phyloP scores from a whole-genome alignment of 2,113 vertebrate genomes.

The Macaca nemestrina region DNA sequence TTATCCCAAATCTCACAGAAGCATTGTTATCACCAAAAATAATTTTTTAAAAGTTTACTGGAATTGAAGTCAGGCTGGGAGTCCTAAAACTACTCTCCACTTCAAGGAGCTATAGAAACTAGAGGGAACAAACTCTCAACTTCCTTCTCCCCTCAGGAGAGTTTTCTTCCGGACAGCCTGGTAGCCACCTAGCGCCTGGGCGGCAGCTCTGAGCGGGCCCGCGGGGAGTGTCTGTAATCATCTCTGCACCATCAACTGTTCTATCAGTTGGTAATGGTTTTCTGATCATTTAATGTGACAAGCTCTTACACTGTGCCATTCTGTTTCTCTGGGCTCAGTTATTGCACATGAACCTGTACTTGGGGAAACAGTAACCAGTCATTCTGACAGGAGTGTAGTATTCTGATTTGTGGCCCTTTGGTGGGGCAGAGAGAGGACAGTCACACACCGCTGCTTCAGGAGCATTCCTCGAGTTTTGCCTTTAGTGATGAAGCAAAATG shows the following conservation, averaged over 20 bases:
- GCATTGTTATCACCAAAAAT: background rate
- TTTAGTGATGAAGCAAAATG: slow-evolving; percentile 11
- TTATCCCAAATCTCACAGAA: slow-evolving; percentile 35
- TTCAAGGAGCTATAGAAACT: background rate
- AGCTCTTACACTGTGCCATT: background rate
- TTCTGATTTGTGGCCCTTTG: slow-evolving; percentile 42
- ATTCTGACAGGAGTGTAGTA: slow-evolving; percentile 33
- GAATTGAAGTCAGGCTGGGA: background rate
- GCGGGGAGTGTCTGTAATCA: background rate
- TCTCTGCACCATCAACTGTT: background rate
- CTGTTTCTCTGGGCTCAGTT: slow-evolving; percentile 59
- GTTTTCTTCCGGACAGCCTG: background rate
- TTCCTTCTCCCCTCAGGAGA: background rate
- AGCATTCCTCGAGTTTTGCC: slow-evolving; percentile 53
- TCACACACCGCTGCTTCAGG: background rate
- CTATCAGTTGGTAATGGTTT: slow-evolving; percentile 58
- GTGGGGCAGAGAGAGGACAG: background rate
- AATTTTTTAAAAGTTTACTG: background rate
- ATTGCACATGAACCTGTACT: slow-evolving; percentile 60
- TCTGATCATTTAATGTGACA: slow-evolving; percentile 63
- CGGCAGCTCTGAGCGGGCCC: background rate
- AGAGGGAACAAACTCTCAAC: background rate
- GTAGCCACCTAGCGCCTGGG: background rate
- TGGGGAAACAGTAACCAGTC: slow-evolving; percentile 58
- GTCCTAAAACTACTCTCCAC: background rate